Evolutionary conservation across 2,113 vertebrate species (phyloP).

Genomic region (Calcarius ornatus): DNA sequence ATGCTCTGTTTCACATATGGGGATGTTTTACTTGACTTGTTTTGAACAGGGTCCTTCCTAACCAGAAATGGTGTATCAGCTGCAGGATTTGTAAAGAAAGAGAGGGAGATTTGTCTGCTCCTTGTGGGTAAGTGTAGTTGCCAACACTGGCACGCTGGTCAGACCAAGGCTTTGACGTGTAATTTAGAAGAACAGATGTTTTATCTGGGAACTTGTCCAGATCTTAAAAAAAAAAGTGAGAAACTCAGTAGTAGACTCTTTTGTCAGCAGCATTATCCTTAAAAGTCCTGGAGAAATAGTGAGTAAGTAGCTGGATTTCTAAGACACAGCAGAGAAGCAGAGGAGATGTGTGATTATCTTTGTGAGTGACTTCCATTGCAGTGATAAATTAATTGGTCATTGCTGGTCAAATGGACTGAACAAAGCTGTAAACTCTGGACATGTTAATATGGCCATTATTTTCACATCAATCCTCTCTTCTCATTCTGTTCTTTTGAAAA

Average conservation of each 20-base stretch:
- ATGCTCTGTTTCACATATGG: neutral
- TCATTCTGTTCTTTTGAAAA: neutral
- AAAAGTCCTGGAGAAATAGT: neutral
- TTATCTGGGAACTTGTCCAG: conserved; percentile 43
- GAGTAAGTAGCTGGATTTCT: neutral
- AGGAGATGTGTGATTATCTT: neutral
- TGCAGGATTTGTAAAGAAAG: neutral
- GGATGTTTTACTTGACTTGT: neutral
- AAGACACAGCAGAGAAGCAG: neutral
- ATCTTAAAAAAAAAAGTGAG: neutral
- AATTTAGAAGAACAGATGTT: conserved; percentile 57
- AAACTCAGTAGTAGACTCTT: neutral
- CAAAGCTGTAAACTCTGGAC: neutral
- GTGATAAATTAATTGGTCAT: neutral
- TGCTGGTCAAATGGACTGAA: neutral
- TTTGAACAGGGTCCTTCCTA: neutral
- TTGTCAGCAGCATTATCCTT: neutral
- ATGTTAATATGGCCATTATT: neutral
- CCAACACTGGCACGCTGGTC: neutral
- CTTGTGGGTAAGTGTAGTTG: neutral
- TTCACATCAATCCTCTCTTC: neutral
- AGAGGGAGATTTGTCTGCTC: neutral
- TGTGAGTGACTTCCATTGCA: neutral
- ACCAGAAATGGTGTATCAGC: neutral
- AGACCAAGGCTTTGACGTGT: neutral